Evolutionary conservation across 2,797 vertebrate genomes (phyloP), one percentile per base, ranked within the genome.

Genomic region (Micrastur ruficollis): DNA sequence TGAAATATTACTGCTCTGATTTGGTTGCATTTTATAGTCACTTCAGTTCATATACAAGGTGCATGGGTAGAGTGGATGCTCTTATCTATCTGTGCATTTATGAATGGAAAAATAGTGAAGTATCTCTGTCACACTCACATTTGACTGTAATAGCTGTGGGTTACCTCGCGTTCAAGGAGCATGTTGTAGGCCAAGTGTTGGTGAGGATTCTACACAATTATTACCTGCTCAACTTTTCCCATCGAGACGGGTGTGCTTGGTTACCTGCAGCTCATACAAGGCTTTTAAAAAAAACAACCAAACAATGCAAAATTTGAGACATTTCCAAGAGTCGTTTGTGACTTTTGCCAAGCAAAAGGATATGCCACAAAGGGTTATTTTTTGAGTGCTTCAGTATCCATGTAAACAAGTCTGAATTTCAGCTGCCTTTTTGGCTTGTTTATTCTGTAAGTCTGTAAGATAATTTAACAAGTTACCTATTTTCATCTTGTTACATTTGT

Each of bases 371-470:
- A 81, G 72, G 50, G 53, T 91, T 86, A 55, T 50, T 93, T 90
- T 90, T 44, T 19, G 56, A 88, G 49, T 58, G 68, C 72, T 81
- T 91, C 42, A 9, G 12, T 81, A 44, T 89, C 87, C 40, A 9
- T 36, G 36, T 75, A 61, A 95, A 84, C 62, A 34, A 68, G 18
- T 25, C 75, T 58, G 75, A 83, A 82, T 82, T 91, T 81, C 89
- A 93, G 47, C 74, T 95, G 84, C 78, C 38, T 78, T 46, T 82
- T 62, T 31, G 70, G 56, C 46, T 58, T 90, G 71, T 86, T 92
- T 89, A 8, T 92, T 94, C 86, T 82, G 38, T 46, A 91, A 89
- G 93, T 90, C 71, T 36, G 36, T 36, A 36, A 80, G 86, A 29
- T 68, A 94, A 67, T 79, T 86, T 73, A 84, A n/a, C 67, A 85